Percentiles rank a stretch among this genome's conserved stretches.
Conservation (phyloP, 1,140 invertebrate genomes). For the Lepidurus arcticus region DNA sequence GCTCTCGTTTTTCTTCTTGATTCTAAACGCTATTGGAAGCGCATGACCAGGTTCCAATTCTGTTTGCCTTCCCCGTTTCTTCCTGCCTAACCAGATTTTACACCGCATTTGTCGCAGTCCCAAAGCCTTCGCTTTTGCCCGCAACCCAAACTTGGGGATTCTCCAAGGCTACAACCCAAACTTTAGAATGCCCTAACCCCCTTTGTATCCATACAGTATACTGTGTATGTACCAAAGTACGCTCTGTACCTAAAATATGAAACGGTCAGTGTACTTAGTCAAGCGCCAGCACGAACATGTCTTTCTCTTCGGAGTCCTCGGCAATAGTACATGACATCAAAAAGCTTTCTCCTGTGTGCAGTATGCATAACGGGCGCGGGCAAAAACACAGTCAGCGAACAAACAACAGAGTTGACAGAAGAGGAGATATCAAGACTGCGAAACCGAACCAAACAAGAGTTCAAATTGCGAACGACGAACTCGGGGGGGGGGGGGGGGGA, state of each 20-base stretch:
- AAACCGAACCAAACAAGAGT: background rate
- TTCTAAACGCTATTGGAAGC: background rate
- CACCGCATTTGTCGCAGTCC: background rate
- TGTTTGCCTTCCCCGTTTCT: background rate
- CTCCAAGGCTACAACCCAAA: too few species aligned
- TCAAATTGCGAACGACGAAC: background rate
- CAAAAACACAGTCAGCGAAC: background rate
- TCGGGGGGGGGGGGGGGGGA: background rate
- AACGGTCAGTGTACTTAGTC: too few species aligned
- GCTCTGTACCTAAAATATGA: too few species aligned
- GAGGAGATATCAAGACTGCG: background rate
- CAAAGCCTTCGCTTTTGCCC: background rate
- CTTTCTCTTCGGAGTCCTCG: too few species aligned
- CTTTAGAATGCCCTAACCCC: too few species aligned
- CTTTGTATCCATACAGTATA: background rate
- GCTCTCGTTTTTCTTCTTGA: background rate
- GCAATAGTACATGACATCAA: background rate
- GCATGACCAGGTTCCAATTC: conserved; percentile 17
- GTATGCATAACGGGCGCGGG: background rate
- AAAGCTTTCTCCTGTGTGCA: conserved; percentile 11
- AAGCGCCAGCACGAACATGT: too few species aligned
- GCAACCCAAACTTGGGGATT: too few species aligned
- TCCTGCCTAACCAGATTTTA: conserved; percentile 10
- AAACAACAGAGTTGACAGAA: background rate
- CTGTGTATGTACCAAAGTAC: background rate